A percentile compares a stretch with the other conserved stretches of the same genome.
Evolutionary conservation across 2,888 invertebrate species (phyloP).

Genomic region (Ectemnius lituratus): DNA sequence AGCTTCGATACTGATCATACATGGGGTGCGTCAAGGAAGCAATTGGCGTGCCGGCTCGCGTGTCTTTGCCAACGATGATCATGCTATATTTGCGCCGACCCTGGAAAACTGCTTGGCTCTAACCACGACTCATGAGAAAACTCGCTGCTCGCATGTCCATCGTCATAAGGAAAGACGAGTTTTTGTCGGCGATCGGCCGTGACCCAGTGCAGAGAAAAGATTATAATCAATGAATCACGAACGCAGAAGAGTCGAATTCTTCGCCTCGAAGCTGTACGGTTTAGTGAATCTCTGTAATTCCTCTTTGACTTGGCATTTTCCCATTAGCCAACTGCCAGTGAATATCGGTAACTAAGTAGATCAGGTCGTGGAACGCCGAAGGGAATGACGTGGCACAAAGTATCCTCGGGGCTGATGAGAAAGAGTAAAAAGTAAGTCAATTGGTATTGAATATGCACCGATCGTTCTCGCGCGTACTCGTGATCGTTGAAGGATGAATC

Average conservation of each 20-base stretch:
- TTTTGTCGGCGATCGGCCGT: not conserved
- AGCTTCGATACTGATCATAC: not conserved
- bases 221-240: slow-evolving; percentile 29
- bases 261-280: too few species aligned
- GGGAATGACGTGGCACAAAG: slow-evolving; percentile 14
- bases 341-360: too few species aligned
- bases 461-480: slow-evolving; percentile 35
- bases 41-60: slow-evolving; percentile 35
- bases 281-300: too few species aligned
- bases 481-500: not conserved
- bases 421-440: slow-evolving; percentile 6
- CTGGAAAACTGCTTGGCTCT: slow-evolving; percentile 12
- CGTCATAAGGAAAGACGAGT: not conserved
- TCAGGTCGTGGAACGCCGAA: slow-evolving; percentile 13
- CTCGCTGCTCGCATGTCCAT: not conserved
- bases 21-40: slow-evolving; percentile 32
- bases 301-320: too few species aligned
- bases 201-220: slow-evolving; percentile 5
- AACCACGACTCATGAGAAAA: slow-evolving; percentile 27
- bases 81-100: slow-evolving; percentile 16
- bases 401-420: slow-evolving; percentile 18
- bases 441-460: slow-evolving; percentile 13
- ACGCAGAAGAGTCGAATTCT: too few species aligned
- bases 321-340: too few species aligned
- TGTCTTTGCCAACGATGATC: slow-evolving; percentile 4